Conservation (phyloP, 2,113 vertebrate species). For the Plecotus auritus region DNA sequence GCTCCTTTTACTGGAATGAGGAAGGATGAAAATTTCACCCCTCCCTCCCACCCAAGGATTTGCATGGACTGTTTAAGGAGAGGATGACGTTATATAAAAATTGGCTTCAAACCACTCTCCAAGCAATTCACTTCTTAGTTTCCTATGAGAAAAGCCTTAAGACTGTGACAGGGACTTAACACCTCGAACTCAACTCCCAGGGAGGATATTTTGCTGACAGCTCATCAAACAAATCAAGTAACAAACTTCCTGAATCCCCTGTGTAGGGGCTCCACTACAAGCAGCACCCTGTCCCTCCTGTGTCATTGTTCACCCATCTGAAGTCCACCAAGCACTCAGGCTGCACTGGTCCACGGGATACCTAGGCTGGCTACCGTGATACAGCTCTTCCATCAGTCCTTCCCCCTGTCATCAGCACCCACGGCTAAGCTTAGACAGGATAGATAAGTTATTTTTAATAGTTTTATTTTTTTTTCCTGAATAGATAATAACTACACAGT, state of each 20-base stretch:
- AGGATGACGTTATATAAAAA: neutral
- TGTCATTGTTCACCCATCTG: neutral
- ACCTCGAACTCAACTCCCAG: neutral
- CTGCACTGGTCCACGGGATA: neutral
- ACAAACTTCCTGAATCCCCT: neutral
- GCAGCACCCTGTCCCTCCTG: neutral
- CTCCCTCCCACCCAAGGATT: fast-evolving
- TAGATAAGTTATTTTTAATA: neutral
- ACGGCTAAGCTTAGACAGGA: neutral
- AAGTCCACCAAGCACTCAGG: neutral
- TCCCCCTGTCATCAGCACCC: neutral
- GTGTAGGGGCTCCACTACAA: no score
- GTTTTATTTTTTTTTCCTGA: neutral
- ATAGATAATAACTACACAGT: neutral
- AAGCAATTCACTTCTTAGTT: neutral
- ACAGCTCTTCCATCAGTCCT: neutral
- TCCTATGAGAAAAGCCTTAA: neutral
- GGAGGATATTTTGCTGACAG: neutral
- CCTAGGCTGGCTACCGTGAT: neutral
- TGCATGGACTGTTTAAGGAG: neutral
- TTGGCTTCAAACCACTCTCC: neutral
- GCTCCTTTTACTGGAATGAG: neutral
- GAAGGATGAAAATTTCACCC: neutral
- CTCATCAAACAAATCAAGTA: neutral
- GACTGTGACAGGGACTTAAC: neutral